Percentiles rank a stretch among this genome's conserved stretches.
phyloP scores from a whole-genome alignment of 2,888 invertebrate genomes.

The Andrena praecox region DNA sequence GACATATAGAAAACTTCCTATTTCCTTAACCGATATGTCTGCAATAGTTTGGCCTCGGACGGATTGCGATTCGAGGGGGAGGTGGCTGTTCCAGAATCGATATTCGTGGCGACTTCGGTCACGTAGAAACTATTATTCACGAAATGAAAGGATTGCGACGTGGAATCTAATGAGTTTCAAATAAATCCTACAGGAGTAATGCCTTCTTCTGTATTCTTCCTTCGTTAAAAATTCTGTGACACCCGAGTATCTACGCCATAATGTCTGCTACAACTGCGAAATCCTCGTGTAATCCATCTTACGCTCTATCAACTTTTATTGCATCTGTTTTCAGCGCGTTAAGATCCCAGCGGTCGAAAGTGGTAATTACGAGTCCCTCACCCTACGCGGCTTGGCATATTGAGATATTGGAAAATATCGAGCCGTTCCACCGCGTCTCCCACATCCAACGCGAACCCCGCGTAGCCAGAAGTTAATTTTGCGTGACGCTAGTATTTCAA shows the following conservation, averaged over 20 bases:
- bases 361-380: no score
- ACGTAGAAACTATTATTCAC: not conserved
- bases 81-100: not conserved
- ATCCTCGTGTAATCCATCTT: no score
- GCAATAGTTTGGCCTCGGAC: not conserved
- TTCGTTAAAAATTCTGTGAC: no score
- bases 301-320: no score
- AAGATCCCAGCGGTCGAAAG: no score
- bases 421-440: not conserved
- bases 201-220: no score
- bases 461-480: not conserved
- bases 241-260: no score
- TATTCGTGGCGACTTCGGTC: constrained; percentile 3
- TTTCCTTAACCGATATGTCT: constrained; percentile 16
- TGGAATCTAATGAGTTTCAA: not conserved
- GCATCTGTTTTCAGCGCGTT: no score
- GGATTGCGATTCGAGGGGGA: not conserved
- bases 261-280: no score
- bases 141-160: not conserved
- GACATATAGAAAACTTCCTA: constrained; percentile 44
- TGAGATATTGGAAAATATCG: not conserved
- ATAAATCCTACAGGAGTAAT: no score
- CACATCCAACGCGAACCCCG: not conserved
- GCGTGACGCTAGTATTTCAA: not conserved
- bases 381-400: not conserved